Evolutionary conservation across 2,797 vertebrate species (phyloP).

Genomic region (Sebastes trivittatus): DNA sequence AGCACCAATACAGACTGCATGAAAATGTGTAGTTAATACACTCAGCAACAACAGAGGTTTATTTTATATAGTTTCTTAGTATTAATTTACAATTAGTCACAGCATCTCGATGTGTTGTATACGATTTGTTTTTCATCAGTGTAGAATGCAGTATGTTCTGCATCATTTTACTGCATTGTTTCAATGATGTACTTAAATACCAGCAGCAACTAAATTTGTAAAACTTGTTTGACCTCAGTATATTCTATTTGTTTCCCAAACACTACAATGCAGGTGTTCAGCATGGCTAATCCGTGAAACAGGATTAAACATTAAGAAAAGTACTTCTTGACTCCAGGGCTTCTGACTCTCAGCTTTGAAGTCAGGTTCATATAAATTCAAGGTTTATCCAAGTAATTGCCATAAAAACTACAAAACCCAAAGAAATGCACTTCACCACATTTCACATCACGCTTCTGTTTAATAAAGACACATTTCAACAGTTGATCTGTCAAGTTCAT

Average conservation of each 20-base stretch:
- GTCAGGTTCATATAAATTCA: constrained; percentile 32
- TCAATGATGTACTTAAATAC: neutral
- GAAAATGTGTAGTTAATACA: neutral
- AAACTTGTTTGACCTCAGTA: neutral
- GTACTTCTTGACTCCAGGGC: constrained; percentile 18
- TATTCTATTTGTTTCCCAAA: constrained; percentile 4
- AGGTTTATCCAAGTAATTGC: constrained; percentile 1
- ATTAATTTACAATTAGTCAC: neutral
- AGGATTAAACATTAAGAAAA: constrained; percentile 39
- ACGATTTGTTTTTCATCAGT: neutral
- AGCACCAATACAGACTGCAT: neutral
- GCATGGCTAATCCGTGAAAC: constrained; percentile 2
- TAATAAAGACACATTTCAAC: neutral
- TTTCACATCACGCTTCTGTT: neutral
- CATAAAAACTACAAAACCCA: neutral
- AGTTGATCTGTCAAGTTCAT: neutral
- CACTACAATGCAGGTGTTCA: constrained; percentile 12
- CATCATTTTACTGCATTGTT: neutral
- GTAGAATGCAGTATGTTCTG: neutral
- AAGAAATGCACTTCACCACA: neutral
- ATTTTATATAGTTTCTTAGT: neutral
- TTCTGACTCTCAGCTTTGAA: constrained; percentile 34
- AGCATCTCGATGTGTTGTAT: neutral
- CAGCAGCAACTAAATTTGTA: neutral
- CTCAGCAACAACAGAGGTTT: neutral